Base-by-base conservation (phyloP, 1,140 invertebrate species). In the Neotoxoptera formosana region DNA sequence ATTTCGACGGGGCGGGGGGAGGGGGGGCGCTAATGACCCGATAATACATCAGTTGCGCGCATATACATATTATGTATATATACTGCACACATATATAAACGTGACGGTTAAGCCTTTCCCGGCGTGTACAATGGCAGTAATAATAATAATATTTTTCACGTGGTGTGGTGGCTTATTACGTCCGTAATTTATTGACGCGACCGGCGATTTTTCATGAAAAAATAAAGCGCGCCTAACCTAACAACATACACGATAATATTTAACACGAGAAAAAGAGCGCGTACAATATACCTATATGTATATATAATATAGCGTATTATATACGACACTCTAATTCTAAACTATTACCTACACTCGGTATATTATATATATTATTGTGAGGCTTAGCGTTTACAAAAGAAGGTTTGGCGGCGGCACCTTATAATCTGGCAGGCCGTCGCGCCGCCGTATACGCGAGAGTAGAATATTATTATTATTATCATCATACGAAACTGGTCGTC, bases 51-150 rank as follows among this genome's bases (percentile, higher is more conserved):
- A 92, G 45, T 45, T 20, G 11, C n/a, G n/a, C n/a, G n/a, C 53
- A 51, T 89, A 47, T n/a, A 53, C 7, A 25, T n/a, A n/a, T n/a
- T n/a, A n/a, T 25, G 51, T 1, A 67, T n/a, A 67, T 30, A 67
- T 3, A 34, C 30, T 25, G 11, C 25, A 60, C 8, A 60, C 8
- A 60, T 25, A 8, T 56, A 60, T 60, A 92, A 92, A 92, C 91
- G 91, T 92, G 91, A 92, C 76, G 91, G 91, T 84, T 92, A 92
- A 92, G 47, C 91, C 91, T 92, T 48, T 81, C 76, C 25, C 41
- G 90, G 67, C 25, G 60, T 34, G 47, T 83, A 83, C 30, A 90
- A 67, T 76, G n/a, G n/a, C 60, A 87, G n/a, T n/a, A n/a, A 88
- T 88, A 88, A 88, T 51, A 53, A 89, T 53, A 56, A 56, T 89